Conservation (phyloP, 2,113 vertebrate genomes). For the Cnemophilus loriae region DNA sequence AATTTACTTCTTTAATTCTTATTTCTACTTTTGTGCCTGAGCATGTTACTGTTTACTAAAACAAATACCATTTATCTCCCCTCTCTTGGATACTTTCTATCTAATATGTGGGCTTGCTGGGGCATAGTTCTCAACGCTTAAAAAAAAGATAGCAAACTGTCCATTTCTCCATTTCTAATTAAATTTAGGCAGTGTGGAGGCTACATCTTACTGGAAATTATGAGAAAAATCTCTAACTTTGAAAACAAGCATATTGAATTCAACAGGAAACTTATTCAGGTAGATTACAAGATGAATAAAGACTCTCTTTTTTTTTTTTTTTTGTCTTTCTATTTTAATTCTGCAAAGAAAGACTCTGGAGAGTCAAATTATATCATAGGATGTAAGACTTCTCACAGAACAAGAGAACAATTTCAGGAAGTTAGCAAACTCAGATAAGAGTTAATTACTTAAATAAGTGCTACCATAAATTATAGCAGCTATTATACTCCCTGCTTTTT, state of each 20-base stretch:
- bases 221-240: neutral
- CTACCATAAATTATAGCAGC: slow-evolving; percentile 14
- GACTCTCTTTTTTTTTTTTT: neutral
- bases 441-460: slow-evolving; percentile 38
- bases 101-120: slow-evolving; percentile 1
- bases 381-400: slow-evolving; percentile 35
- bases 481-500: neutral
- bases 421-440: slow-evolving; percentile 38
- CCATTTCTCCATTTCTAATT: neutral
- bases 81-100: neutral
- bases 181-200: neutral
- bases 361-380: slow-evolving; percentile 4
- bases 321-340: neutral
- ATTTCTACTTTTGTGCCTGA: slow-evolving; percentile 6
- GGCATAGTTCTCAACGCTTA: neutral
- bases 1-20: neutral
- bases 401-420: slow-evolving; percentile 49
- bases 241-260: neutral
- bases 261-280: neutral
- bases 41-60: slow-evolving; percentile 52
- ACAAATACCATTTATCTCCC: neutral
- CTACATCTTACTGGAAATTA: neutral
- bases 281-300: neutral
- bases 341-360: neutral
- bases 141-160: neutral